phyloP scores from a whole-genome alignment of 2,888 invertebrate genomes.

The Sinohyriopsis cumingii region DNA sequence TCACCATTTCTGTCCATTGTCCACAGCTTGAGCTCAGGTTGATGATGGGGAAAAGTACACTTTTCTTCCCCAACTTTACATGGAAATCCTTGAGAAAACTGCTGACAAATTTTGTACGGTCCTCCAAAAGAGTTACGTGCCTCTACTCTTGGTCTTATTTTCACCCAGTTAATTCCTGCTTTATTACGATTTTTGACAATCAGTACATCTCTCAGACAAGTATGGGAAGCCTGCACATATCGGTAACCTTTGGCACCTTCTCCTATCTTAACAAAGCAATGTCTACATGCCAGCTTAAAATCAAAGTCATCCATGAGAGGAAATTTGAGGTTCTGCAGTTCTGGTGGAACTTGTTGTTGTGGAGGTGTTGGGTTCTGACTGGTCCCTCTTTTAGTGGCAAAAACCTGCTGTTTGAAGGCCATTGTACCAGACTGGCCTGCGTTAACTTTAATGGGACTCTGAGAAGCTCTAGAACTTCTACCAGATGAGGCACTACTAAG shows the following conservation, averaged over 20 bases:
- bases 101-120: conserved; percentile 55
- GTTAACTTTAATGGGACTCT: conserved; percentile 22
- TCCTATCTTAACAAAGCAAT: conserved; percentile 56
- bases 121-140: conserved; percentile 36
- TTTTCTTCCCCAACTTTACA: conserved; percentile 55
- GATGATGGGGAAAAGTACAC: conserved; percentile 60
- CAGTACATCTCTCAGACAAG: conserved; percentile 51
- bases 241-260: conserved; percentile 56
- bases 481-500: conserved; percentile 26
- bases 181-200: conserved; percentile 42
- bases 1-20: conserved; percentile 52
- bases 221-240: conserved; percentile 40
- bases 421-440: background rate
- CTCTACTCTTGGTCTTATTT: conserved; percentile 51
- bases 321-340: conserved; percentile 35
- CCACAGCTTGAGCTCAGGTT: conserved; percentile 56
- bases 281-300: conserved; percentile 55
- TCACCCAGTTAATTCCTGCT: conserved; percentile 53
- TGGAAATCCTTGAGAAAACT: conserved; percentile 47
- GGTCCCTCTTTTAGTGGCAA: background rate
- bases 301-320: conserved; percentile 53
- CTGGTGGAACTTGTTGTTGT: conserved; percentile 1
- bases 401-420: background rate
- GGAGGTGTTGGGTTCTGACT: background rate
- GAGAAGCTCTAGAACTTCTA: conserved; percentile 28